Evolutionary conservation across 2,888 invertebrate genomes (phyloP).

Genomic region (Schizaphis graminum): DNA sequence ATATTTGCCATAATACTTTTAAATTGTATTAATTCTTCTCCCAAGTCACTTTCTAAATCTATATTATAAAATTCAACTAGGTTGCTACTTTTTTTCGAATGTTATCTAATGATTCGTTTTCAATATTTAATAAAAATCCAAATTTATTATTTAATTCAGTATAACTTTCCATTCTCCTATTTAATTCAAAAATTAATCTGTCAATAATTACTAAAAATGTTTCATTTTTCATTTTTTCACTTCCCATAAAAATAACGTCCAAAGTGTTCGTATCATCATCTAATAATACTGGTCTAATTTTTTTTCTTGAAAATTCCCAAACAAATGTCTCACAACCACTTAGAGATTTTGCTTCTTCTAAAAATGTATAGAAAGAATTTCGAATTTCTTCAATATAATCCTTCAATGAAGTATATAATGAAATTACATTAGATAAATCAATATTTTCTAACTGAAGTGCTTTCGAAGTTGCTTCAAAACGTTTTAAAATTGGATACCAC

Average conservation of each 20-base stretch:
- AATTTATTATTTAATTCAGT: too few species aligned
- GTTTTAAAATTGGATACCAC: slow-evolving; percentile 28
- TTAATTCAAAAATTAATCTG: too few species aligned
- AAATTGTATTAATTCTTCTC: too few species aligned
- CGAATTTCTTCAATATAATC: slow-evolving; percentile 19
- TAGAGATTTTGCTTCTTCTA: background rate
- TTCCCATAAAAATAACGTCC: slow-evolving; percentile 21
- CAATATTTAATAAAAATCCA: too few species aligned
- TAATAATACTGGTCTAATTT: slow-evolving; percentile 34
- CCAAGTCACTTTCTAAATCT: too few species aligned
- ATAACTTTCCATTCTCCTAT: too few species aligned
- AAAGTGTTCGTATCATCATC: slow-evolving; percentile 21
- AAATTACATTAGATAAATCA: slow-evolving; percentile 36
- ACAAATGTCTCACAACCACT: slow-evolving; percentile 38
- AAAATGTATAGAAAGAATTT: background rate
- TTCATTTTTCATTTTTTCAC: too few species aligned
- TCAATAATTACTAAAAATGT: too few species aligned
- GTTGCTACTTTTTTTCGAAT: too few species aligned
- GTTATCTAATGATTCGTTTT: too few species aligned
- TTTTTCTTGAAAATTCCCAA: slow-evolving; percentile 39
- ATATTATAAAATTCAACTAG: too few species aligned
- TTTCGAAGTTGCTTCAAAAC: background rate
- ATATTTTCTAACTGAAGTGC: slow-evolving; percentile 27
- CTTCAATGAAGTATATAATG: slow-evolving; percentile 20
- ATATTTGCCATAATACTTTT: background rate